Evolutionary conservation across 2,113 vertebrate genomes (phyloP), one percentile per base, ranked within the genome.

Genomic region (Carassius carassius): DNA sequence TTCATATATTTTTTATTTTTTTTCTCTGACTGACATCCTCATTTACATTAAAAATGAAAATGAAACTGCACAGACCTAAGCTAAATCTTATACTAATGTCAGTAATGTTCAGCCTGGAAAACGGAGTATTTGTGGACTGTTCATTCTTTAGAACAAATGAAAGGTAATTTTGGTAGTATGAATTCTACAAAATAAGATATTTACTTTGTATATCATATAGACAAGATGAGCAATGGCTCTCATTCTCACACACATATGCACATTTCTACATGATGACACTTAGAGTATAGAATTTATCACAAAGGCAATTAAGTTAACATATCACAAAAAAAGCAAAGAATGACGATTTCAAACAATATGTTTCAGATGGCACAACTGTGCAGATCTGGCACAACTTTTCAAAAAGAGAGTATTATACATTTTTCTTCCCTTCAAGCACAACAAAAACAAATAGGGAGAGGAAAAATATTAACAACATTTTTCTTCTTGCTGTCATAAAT

Each of bases 401-500:
- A 12, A 47, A 76, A 58, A 49, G 72, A 76, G 19, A 44, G 72
- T 63, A 25, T 74, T 83, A 62, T 84, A 41, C n/a, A 75, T 75
- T 67, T 83, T 11, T 69, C 21, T 12, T 78, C 76, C 77, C 44
- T 49, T 80, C 69, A 69, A 69, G 80, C n/a, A 25, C 32, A 56
- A 47, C n/a, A 60, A 47, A 74, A 60, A 67, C 81, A 69, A 32
- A 67, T 29, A 58, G 51, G 23, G 29, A 62, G 72, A 75, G 51
- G 10, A 19, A 89, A 69, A 86, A 90, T 88, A 79, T 37, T 44
- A n/a, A 73, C 16, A 47, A 89, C 78, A 86, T 92, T 89, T 89
- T 91, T 92, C 92, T 91, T 78, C 79, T 79, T 84, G 89, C 90
- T 90, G 88, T 89, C 86, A 83, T 88, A 88, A 91, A 92, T 91